These are phyloP conservation scores for Melieria crassipennis DNA, from an alignment of 2,888 invertebrate species.

Conservation along the genomic window DNA sequence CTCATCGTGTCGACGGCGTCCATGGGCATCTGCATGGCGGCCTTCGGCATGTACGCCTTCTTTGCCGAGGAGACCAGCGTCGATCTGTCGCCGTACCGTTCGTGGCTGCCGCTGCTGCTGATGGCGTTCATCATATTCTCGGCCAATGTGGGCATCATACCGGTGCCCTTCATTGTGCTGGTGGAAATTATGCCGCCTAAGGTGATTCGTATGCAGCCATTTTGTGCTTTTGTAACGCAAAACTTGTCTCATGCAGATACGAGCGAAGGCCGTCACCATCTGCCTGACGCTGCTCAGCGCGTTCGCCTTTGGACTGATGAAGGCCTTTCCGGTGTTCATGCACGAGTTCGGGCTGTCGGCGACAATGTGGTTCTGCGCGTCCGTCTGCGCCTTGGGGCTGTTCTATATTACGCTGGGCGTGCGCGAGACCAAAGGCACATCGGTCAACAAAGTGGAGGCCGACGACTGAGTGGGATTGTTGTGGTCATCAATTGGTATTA, in stretches of 20 bases:
- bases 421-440: conserved; percentile 61
- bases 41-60: conserved; percentile 57
- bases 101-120: conserved; percentile 52
- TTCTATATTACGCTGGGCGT: conserved; percentile 55
- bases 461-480: neutral
- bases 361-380: conserved; percentile 60
- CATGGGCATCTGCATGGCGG: conserved; percentile 51
- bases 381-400: conserved; percentile 52
- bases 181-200: conserved; percentile 61
- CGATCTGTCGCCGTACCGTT: conserved; percentile 47
- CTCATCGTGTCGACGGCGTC: conserved; percentile 56
- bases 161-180: conserved; percentile 57
- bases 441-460: conserved; percentile 42
- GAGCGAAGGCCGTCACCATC: conserved; percentile 53
- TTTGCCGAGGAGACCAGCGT: conserved; percentile 45
- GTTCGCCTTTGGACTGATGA: conserved; percentile 52
- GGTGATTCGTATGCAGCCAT: conserved; percentile 45
- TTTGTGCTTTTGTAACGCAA: neutral
- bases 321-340: conserved; percentile 57
- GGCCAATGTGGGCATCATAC: conserved; percentile 58
- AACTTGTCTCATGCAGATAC: conserved; percentile 42
- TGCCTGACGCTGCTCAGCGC: conserved; percentile 53
- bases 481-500: neutral
- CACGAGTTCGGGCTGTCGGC: conserved; percentile 52
- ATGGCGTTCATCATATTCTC: conserved; percentile 58